Base-by-base conservation (phyloP, 2,888 invertebrate species). In the Dryobotodes eremita region DNA sequence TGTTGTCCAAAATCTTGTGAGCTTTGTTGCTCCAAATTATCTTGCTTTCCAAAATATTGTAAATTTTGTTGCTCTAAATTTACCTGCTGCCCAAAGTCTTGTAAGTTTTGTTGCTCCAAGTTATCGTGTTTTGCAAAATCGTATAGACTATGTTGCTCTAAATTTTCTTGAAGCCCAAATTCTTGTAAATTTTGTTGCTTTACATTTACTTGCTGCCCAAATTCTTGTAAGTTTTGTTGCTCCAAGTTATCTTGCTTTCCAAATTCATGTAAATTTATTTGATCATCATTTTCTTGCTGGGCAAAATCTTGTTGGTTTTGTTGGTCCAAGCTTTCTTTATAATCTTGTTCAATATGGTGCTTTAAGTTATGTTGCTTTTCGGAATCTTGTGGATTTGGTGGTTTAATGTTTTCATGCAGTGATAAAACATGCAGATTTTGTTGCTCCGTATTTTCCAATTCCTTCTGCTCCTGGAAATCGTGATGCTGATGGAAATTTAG, bases 221-320 rank as follows among this genome's bases (percentile, higher is more conserved):
- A 82, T 7, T 82, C 53, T 23, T 80, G 82, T n/a, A 66, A 7
- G 3, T n/a, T 72, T 36, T 72, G 66, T 50, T 74, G 66, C 2
- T 81, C 62, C 0, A 66, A 6, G 4, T 85, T 84, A 42, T 55
- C 73, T 59, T 84, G 82, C 50, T 88, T 20, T 2, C n/a, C 66
- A 73, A 80, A 81, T n/a, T n/a, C n/a, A n/a, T n/a, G 26, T 62
- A 50, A 15, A 59, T 86, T 84, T 26, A 64, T 42, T 79, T 88
- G 73, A 1, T 75, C 59, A 8, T 70, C 11, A 11, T 83, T 83
- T 79, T 62, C 78, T 72, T 84, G 83, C 17, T 88, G 83, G 0
- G 36, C 71, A 55, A 82, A 79, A 62, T 74, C 71, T 65, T 84
- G 71, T 46, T 62, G 13, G 23, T 68, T 80, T 69, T 71, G 71